phyloP scores from a whole-genome alignment of 2,888 invertebrate species.

The Troglohyphantes excavatus region DNA sequence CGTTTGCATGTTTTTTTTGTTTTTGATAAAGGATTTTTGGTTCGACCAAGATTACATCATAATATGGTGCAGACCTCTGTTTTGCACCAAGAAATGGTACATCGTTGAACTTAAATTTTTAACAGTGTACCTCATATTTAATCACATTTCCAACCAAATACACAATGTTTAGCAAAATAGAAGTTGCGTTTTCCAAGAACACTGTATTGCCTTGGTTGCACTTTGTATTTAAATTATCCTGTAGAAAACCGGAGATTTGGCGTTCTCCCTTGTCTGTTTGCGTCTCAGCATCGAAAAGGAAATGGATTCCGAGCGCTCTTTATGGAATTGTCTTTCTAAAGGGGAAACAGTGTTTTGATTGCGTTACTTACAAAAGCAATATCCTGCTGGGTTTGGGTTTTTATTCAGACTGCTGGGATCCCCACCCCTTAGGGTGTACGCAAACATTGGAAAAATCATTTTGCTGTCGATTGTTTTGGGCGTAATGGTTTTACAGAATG shows the following conservation, averaged over 20 bases:
- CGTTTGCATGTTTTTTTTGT: no score
- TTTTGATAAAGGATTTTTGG: no score
- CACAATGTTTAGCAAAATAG: no score
- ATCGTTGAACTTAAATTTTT: no score
- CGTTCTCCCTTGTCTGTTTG: not conserved
- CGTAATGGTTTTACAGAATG: conserved; percentile 47
- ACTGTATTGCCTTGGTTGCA: not conserved
- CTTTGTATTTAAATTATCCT: conserved; percentile 8
- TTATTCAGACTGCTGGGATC: not conserved
- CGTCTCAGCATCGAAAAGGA: conserved; percentile 9
- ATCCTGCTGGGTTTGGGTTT: conserved; percentile 49
- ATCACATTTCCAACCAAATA: no score
- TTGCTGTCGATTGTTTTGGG: conserved; percentile 50
- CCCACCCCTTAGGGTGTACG: conserved; percentile 10
- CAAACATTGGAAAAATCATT: conserved; percentile 55
- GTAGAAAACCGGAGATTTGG: not conserved
- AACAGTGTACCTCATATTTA: no score
- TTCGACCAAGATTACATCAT: no score
- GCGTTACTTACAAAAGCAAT: conserved; percentile 65
- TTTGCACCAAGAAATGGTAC: no score
- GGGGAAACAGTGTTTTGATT: conserved; percentile 62
- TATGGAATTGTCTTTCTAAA: conserved; percentile 44
- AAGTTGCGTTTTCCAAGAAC: no score
- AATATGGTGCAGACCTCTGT: no score
- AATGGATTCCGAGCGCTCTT: conserved; percentile 42